Percentiles rank a stretch among this genome's conserved stretches.
Evolutionary conservation across 2,797 vertebrate genomes (phyloP).

Genomic region (Furcifer pardalis): DNA sequence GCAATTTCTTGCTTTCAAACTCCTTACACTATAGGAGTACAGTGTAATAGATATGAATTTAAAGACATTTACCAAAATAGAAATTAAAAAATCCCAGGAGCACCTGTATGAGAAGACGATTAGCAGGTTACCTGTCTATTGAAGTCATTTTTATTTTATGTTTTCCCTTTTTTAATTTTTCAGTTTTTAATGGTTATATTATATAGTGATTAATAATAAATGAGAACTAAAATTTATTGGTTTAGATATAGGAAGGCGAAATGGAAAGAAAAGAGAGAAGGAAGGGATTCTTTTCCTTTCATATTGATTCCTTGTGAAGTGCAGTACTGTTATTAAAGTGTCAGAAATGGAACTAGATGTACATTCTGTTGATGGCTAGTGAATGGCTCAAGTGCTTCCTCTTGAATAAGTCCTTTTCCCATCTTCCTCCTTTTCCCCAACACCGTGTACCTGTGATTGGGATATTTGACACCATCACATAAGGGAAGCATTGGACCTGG

Average conservation of each 20-base stretch:
- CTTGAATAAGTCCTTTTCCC: not conserved
- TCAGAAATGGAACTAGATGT: not conserved
- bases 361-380: constrained; percentile 13
- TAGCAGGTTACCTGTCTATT: not conserved
- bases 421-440: not conserved
- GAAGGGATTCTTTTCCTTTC: not conserved
- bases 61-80: not conserved
- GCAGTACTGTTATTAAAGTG: too few species aligned
- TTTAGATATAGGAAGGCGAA: not conserved
- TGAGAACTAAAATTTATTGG: not conserved
- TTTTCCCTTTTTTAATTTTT: not conserved
- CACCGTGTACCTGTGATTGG: not conserved
- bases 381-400: constrained; percentile 10
- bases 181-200: not conserved
- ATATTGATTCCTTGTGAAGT: too few species aligned
- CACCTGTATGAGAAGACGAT: not conserved
- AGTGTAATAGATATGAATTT: not conserved
- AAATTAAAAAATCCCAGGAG: too few species aligned
- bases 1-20: too few species aligned
- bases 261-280: not conserved
- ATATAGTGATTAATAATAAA: too few species aligned
- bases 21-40: not conserved
- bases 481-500: not conserved
- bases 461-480: not conserved
- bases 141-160: not conserved